Conservation (phyloP, 2,113 vertebrate species). For the Hirundichthys speculiger region DNA sequence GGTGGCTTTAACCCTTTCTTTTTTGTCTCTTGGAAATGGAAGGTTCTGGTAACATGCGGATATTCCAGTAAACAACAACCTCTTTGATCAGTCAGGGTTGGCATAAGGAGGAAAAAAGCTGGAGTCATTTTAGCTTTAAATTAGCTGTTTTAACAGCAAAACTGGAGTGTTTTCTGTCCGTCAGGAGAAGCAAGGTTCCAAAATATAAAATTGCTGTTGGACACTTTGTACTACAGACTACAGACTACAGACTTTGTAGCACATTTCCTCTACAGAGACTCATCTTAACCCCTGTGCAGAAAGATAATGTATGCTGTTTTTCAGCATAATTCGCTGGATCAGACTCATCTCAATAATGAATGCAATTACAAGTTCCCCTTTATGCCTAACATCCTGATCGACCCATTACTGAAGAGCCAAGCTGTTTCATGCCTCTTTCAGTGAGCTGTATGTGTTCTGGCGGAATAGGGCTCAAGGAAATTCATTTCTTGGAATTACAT, state of each 20-base stretch:
- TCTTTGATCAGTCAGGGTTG: constrained; percentile 1
- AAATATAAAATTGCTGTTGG: constrained; percentile 32
- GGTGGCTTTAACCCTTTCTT: constrained; percentile 5
- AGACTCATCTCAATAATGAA: constrained; percentile 70
- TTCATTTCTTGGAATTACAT: constrained; percentile 7
- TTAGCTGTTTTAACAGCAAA: constrained; percentile 33
- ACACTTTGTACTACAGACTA: too few species aligned
- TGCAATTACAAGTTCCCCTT: constrained; percentile 66
- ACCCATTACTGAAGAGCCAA: constrained; percentile 51
- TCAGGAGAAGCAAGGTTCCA: constrained; percentile 16
- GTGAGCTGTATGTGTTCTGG: constrained; percentile 20
- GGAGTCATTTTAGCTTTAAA: constrained; percentile 31
- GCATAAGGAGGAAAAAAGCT: constrained; percentile 10
- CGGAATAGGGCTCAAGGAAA: constrained; percentile 1
- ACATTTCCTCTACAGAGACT: constrained; percentile 46
- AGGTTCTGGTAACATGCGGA: neutral
- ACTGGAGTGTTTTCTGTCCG: constrained; percentile 31
- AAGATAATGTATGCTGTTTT: constrained; percentile 60
- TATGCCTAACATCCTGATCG: constrained; percentile 69
- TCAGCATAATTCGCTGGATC: constrained; percentile 54
- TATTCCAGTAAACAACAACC: constrained; percentile 20
- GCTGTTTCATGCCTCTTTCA: constrained; percentile 38
- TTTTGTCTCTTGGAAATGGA: constrained; percentile 1
- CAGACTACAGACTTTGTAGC: constrained; percentile 37
- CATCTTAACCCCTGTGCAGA: constrained; percentile 32